A percentile compares a stretch with the other conserved stretches of the same genome.
Conservation (phyloP, 2,888 invertebrate genomes). For the Thymelicus acteon region DNA sequence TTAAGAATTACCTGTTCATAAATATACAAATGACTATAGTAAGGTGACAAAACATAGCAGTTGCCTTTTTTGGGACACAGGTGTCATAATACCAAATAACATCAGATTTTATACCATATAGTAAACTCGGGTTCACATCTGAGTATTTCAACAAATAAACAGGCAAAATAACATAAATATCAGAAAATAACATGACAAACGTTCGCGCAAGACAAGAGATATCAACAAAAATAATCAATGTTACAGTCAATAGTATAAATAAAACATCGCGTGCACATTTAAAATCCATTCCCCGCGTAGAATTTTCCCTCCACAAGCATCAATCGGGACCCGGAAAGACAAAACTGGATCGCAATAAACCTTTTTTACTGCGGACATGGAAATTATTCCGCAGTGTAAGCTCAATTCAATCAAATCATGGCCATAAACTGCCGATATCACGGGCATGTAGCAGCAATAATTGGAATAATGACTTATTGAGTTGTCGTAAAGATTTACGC, state of each 20-base stretch:
- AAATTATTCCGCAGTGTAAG: slow-evolving; percentile 49
- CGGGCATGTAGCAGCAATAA: slow-evolving; percentile 39
- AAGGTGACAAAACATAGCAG: too few relatives aligned
- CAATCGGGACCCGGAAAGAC: slow-evolving; percentile 30
- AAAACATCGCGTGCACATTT: slow-evolving; percentile 21
- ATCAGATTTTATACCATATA: too few relatives aligned
- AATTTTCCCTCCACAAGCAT: slow-evolving; percentile 28
- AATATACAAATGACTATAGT: too few relatives aligned
- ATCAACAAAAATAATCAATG: neutral
- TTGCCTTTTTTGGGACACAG: too few relatives aligned
- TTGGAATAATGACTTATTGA: slow-evolving; percentile 60
- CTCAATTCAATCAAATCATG: slow-evolving; percentile 50
- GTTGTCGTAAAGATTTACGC: slow-evolving; percentile 35
- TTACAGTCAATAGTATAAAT: neutral
- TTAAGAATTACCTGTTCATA: too few relatives aligned
- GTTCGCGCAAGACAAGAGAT: neutral
- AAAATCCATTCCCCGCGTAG: slow-evolving; percentile 26
- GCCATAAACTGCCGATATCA: slow-evolving; percentile 43
- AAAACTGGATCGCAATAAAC: slow-evolving; percentile 41
- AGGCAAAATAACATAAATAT: neutral
- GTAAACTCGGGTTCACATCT: neutral
- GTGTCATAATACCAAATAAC: too few relatives aligned
- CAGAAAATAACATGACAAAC: slow-evolving; percentile 1
- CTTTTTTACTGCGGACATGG: slow-evolving; percentile 46
- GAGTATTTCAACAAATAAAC: neutral